Evolutionary conservation across 2,888 invertebrate genomes (phyloP).

Genomic region (Uropetala carovei): DNA sequence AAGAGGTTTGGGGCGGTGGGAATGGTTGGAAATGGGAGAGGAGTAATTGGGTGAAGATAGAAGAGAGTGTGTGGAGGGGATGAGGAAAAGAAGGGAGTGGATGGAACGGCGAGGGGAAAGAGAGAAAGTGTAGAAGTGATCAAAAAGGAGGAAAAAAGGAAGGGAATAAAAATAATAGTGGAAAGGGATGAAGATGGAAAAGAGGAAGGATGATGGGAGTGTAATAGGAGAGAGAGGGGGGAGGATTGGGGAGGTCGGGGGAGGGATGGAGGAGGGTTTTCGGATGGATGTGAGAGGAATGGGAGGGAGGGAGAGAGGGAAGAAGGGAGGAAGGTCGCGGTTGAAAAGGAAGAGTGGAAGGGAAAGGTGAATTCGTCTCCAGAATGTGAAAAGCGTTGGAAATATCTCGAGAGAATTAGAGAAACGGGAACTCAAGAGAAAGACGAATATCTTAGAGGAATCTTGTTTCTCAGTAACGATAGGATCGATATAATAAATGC

Average conservation of each 20-base stretch:
- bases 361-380: constrained; percentile 33
- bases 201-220: not conserved
- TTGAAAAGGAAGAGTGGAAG: not conserved
- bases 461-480: not conserved
- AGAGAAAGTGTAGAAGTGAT: not conserved
- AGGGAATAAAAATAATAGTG: not conserved
- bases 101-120: not conserved
- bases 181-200: too few species aligned
- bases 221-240: not conserved
- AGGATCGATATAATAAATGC: not conserved
- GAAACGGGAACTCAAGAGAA: not conserved
- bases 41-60: not conserved
- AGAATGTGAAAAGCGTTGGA: constrained; percentile 4
- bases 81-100: not conserved
- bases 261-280: not conserved
- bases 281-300: not conserved
- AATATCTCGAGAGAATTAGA: not conserved
- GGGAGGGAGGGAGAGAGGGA: not conserved
- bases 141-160: not conserved
- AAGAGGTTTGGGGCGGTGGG: not conserved
- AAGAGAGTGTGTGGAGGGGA: not conserved
- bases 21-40: not conserved
- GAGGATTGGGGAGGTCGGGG: not conserved
- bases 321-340: not conserved
- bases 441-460: not conserved